These are phyloP conservation scores for Nannospalax galili DNA, from an alignment of 2,113 vertebrate genomes.

Conservation along the genomic window DNA sequence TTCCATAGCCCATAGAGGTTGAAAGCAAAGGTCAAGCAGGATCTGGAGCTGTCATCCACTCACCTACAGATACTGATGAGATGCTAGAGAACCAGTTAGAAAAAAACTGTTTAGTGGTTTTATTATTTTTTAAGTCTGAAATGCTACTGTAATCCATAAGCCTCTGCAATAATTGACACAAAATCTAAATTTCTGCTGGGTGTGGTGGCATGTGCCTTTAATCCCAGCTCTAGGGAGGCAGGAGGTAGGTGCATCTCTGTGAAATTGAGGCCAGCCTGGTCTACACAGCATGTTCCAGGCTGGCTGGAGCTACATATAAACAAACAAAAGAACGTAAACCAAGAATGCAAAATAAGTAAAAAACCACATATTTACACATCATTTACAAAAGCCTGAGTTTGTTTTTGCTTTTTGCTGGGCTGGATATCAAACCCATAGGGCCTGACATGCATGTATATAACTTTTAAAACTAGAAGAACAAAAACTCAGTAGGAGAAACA, in stretches of 20 bases:
- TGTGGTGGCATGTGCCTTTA: too few relatives aligned
- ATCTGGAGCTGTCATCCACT: background rate
- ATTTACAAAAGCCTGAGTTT: too few relatives aligned
- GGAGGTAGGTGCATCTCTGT: too few relatives aligned
- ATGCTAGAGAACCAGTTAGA: background rate
- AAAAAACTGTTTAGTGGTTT: background rate
- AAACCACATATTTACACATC: too few relatives aligned
- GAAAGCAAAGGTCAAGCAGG: background rate
- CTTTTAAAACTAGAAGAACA: background rate
- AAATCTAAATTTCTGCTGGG: background rate
- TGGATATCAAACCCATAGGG: background rate
- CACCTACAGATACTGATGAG: background rate
- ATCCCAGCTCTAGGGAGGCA: too few relatives aligned
- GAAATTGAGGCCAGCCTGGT: too few relatives aligned
- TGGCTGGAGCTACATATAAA: too few relatives aligned
- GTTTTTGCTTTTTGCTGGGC: background rate
- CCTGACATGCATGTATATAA: background rate
- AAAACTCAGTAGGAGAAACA: background rate
- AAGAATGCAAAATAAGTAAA: too few relatives aligned
- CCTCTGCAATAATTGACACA: background rate
- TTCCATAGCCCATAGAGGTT: too few relatives aligned
- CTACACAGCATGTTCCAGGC: too few relatives aligned
- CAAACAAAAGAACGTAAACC: too few relatives aligned
- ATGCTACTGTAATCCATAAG: background rate
- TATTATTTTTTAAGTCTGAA: background rate